These are phyloP conservation scores for Chiloscyllium plagiosum DNA, from an alignment of 2,113 vertebrate genomes.

Conservation along the genomic window DNA sequence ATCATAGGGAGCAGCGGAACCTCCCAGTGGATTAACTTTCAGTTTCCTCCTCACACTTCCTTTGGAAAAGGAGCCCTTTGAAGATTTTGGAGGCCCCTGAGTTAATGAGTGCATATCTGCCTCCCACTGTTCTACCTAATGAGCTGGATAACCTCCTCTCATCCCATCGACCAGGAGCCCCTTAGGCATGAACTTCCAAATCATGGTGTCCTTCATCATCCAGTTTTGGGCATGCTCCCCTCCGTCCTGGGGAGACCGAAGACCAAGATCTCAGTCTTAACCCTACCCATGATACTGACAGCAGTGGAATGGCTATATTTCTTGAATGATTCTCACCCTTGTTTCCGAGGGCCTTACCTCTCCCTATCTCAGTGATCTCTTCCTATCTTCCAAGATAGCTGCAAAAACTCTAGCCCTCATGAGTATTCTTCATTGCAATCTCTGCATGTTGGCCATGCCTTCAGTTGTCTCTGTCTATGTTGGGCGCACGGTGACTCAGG, in stretches of 20 bases:
- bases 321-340: neutral
- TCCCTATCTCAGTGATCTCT: neutral
- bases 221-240: neutral
- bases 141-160: neutral
- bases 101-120: neutral
- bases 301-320: neutral
- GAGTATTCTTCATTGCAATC: neutral
- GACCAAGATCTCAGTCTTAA: neutral
- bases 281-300: neutral
- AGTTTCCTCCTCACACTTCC: neutral
- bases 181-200: neutral
- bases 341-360: neutral
- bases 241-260: neutral
- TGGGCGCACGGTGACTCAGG: no score
- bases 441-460: neutral
- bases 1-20: neutral
- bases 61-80: neutral
- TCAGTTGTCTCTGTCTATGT: neutral
- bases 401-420: neutral
- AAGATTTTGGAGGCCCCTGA: neutral
- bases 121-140: neutral
- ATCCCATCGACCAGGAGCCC: neutral
- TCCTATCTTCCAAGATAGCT: neutral
- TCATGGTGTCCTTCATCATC: neutral
- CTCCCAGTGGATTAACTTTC: neutral